Conservation (phyloP, 2,888 invertebrate genomes). For the Camponotus fellah region DNA sequence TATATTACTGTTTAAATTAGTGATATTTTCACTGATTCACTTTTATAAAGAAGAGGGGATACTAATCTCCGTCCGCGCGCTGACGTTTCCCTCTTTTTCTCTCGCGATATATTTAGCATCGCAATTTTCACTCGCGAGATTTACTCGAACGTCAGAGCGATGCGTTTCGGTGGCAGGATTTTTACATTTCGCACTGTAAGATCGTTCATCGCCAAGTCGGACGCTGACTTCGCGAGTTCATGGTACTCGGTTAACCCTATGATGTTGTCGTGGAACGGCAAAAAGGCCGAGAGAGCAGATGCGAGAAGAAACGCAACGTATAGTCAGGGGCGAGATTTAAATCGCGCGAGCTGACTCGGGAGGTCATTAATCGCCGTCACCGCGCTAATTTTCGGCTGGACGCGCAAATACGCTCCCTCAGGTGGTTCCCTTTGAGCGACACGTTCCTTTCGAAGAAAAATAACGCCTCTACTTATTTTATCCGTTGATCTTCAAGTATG, state of each 20-base stretch:
- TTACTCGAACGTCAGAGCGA: background rate
- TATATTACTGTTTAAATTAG: no score
- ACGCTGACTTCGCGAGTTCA: conserved; percentile 64
- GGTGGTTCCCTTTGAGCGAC: conserved; percentile 43
- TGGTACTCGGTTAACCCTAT: conserved; percentile 69
- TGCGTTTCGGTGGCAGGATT: background rate
- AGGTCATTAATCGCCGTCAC: conserved; percentile 70
- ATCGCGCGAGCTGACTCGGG: conserved; percentile 66
- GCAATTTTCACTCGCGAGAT: conserved; percentile 1
- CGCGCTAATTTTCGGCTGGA: conserved; percentile 68
- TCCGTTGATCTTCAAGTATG: conserved; percentile 22
- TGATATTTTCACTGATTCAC: no score
- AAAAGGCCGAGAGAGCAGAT: conserved; percentile 67
- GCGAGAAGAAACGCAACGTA: conserved; percentile 63
- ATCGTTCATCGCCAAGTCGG: conserved; percentile 41
- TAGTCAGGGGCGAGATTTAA: conserved; percentile 71
- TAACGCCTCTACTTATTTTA: conserved; percentile 9
- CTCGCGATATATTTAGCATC: background rate
- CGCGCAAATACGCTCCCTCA: conserved; percentile 59
- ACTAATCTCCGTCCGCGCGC: background rate
- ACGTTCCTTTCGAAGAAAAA: conserved; percentile 48
- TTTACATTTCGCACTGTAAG: conserved; percentile 15
- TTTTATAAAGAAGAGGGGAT: no score
- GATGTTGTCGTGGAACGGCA: conserved; percentile 63
- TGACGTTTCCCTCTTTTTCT: background rate